These are phyloP conservation scores for Heterotilapia buettikoferi DNA, from an alignment of 2,113 vertebrate genomes.

Conservation along the genomic window DNA sequence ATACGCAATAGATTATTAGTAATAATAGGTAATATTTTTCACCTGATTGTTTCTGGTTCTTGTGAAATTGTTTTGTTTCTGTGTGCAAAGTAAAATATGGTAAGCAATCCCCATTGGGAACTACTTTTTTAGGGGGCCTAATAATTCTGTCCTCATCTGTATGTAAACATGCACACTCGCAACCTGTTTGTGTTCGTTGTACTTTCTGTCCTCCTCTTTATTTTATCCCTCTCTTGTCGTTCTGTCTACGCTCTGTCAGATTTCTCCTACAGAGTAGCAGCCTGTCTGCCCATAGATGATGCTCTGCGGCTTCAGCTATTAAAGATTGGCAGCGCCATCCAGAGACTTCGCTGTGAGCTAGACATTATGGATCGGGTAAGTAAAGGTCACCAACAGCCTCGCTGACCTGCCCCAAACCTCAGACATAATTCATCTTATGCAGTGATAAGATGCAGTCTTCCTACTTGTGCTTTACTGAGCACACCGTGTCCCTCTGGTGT, in stretches of 20 bases:
- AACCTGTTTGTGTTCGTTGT: conserved; percentile 5
- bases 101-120: neutral
- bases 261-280: conserved; percentile 97
- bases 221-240: neutral
- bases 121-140: neutral
- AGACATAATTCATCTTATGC: neutral
- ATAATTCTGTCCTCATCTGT: neutral
- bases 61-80: neutral
- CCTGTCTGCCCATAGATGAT: conserved; percentile 95
- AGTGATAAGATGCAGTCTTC: neutral
- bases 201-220: neutral
- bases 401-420: neutral
- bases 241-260: conserved; percentile 71
- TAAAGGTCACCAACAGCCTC: neutral
- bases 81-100: neutral
- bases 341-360: conserved; percentile 92
- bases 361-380: conserved; percentile 97
- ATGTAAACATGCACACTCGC: neutral
- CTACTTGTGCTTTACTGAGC: neutral
- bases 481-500: neutral
- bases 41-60: neutral
- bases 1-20: neutral
- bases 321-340: conserved; percentile 92
- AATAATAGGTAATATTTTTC: neutral
- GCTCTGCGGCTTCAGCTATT: conserved; percentile 88